Evolutionary conservation across 2,888 invertebrate species (phyloP).

Genomic region (Ptilodon capucinus): DNA sequence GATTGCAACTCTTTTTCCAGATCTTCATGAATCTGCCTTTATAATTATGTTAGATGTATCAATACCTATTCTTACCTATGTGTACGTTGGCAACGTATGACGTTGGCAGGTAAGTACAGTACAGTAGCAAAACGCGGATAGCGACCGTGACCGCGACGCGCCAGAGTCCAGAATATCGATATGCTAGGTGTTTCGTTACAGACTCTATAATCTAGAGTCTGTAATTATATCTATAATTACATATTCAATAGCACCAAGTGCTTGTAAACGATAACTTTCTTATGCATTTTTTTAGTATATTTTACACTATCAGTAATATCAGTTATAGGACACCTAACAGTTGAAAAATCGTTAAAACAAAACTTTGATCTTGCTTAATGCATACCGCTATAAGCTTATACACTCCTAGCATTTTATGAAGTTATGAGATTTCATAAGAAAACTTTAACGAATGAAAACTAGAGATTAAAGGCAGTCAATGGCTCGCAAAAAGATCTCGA

Average conservation of each 20-base stretch:
- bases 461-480: constrained; percentile 6
- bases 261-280: background rate
- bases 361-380: too few relatives aligned
- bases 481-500: constrained; percentile 31
- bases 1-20: too few relatives aligned
- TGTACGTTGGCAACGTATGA: background rate
- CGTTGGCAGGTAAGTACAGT: constrained; percentile 24
- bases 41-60: too few relatives aligned
- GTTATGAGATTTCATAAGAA: too few relatives aligned
- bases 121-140: constrained; percentile 16
- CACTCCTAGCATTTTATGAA: too few relatives aligned
- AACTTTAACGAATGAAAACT: background rate
- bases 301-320: too few relatives aligned
- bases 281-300: too few relatives aligned
- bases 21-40: too few relatives aligned
- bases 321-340: too few relatives aligned
- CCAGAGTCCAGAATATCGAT: constrained; percentile 9
- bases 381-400: background rate
- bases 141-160: constrained; percentile 36
- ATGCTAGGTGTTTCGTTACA: constrained; percentile 1
- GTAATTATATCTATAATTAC: too few relatives aligned
- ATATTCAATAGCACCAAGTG: background rate
- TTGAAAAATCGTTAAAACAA: too few relatives aligned
- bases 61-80: background rate
- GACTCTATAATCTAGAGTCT: too few relatives aligned